Base-by-base conservation (phyloP, 2,888 invertebrate species). In the Peribatodes rhomboidaria region DNA sequence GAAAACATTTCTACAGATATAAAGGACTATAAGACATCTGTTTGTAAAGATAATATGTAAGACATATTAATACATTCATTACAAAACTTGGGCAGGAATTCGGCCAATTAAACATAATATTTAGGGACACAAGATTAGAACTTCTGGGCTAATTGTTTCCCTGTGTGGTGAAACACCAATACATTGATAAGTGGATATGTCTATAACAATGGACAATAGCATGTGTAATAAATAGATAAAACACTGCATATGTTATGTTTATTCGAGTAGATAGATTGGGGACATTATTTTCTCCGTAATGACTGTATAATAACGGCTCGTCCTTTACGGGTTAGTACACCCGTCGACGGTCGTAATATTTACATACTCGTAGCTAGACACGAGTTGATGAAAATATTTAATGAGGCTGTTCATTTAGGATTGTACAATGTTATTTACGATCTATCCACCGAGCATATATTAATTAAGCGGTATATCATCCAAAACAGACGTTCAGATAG, bases 261-360 rank as follows among this genome's bases (percentile, higher is more conserved):
- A 65, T 62, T 70, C 55, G 49, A 54, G 55, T 61, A 47, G 67
- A 75, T 72, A 61, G 71, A 74, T 70, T 68, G 27, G 39, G n/a
- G 46, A 42, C 54, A 63, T 31, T 64, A 41, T 54, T 60, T 53
- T n/a, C 57, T 20, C 52, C 55, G 14, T 47, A 56, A 60, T 47
- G 10, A 37, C 50, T 58, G 61, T 47, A 27, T 39, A 56, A 54
- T 55, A 49, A 62, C 55, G 41, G 41, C 67, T 61, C 50, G 59
- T 57, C 62, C 61, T 50, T 37, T 46, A 52, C 27, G 42, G 46
- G 62, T 57, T 71, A 57, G 42, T 37, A 67, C 68, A 61, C 66
- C 52, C 37, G 10, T 1, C 11, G 9, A 41, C 50, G 39, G 39
- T 39, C 39, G 46, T 60, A 41, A 56, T 60, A 52, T 22, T 44